Evolutionary conservation across 1,140 invertebrate genomes (phyloP).

Genomic region (Zophobas atratus): DNA sequence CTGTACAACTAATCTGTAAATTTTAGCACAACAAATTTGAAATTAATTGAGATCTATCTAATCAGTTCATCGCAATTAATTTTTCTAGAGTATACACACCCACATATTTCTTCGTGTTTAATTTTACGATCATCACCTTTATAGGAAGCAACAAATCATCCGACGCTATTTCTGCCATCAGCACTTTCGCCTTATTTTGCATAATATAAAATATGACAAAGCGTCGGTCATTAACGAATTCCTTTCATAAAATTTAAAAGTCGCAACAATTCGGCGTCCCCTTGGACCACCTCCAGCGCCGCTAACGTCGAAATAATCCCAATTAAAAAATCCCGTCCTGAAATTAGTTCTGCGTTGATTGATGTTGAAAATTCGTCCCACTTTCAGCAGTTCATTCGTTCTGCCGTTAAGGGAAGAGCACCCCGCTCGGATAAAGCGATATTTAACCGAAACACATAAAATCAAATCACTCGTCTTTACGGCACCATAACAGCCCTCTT

Average conservation of each 20-base stretch:
- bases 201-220: background rate
- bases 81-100: background rate
- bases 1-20: too few relatives aligned
- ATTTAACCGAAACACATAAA: slow-evolving; percentile 68
- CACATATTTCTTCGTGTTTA: slow-evolving; percentile 13
- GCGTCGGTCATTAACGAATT: background rate
- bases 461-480: slow-evolving; percentile 68
- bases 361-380: slow-evolving; percentile 16
- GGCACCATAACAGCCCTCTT: slow-evolving; percentile 66
- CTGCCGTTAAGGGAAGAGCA: slow-evolving; percentile 17
- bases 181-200: background rate
- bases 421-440: slow-evolving; percentile 62
- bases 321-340: slow-evolving; percentile 14
- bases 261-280: too few relatives aligned
- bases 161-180: background rate
- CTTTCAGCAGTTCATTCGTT: slow-evolving; percentile 38
- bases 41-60: background rate
- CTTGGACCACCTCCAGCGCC: too few relatives aligned
- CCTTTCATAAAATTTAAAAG: too few relatives aligned
- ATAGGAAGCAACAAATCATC: slow-evolving; percentile 26
- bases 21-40: background rate
- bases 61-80: slow-evolving; percentile 6
- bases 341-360: slow-evolving; percentile 20
- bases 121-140: slow-evolving; percentile 28
- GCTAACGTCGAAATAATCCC: background rate